Percentiles rank a stretch among this genome's conserved stretches.
Evolutionary conservation across 2,797 vertebrate species (phyloP).

Genomic region (Sebastes paucispinis): DNA sequence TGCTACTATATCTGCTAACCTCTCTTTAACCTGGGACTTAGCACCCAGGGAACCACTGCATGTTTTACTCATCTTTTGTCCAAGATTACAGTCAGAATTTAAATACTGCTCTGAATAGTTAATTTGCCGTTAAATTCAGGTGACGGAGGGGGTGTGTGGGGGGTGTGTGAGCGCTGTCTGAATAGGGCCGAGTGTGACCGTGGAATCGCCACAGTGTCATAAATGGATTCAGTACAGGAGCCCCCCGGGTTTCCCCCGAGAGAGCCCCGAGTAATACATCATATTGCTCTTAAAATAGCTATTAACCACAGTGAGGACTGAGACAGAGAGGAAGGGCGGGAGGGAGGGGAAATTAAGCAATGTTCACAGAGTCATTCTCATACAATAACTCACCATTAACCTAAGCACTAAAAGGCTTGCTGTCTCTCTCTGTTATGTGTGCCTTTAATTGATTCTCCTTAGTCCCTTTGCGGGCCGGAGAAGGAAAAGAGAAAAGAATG

Average conservation of each 20-base stretch:
- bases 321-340: conserved; percentile 25
- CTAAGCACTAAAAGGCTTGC: conserved; percentile 70
- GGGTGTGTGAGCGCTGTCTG: conserved; percentile 14
- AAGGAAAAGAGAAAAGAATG: conserved; percentile 15
- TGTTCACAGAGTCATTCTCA: conserved; percentile 73
- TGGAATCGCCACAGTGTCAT: conserved; percentile 59
- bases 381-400: conserved; percentile 81
- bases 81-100: conserved; percentile 34
- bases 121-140: conserved; percentile 54
- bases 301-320: conserved; percentile 70
- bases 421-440: conserved; percentile 61
- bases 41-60: background rate
- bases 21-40: conserved; percentile 15
- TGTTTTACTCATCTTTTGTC: conserved; percentile 34
- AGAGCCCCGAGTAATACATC: conserved; percentile 79
- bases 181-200: conserved; percentile 59
- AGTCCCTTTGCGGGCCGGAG: conserved; percentile 52
- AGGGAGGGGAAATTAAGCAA: conserved; percentile 60
- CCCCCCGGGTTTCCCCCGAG: conserved; percentile 63
- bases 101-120: conserved; percentile 45
- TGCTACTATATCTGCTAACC: background rate
- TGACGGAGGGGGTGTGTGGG: background rate
- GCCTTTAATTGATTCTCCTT: conserved; percentile 76
- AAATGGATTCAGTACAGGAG: conserved; percentile 70
- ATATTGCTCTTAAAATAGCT: conserved; percentile 83